Conservation (phyloP, 2,113 vertebrate genomes). For the Tyrannus savana region DNA sequence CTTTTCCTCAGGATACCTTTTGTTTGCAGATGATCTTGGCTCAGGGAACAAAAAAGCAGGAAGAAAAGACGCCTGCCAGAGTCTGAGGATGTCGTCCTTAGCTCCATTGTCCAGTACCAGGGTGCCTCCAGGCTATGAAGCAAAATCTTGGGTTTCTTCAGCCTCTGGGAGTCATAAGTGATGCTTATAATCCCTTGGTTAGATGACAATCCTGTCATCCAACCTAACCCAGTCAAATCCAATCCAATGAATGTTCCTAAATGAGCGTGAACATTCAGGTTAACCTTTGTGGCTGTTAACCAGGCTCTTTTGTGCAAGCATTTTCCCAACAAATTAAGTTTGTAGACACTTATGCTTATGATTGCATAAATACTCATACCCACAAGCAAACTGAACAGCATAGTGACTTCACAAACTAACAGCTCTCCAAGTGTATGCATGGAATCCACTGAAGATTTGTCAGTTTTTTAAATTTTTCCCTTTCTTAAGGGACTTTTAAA, state of each 20-base stretch:
- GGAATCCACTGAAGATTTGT: neutral
- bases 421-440: neutral
- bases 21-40: neutral
- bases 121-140: neutral
- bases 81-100: neutral
- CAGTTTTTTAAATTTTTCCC: rapidly evolving
- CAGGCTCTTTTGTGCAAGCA: rapidly evolving
- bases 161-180: neutral
- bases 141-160: neutral
- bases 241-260: neutral
- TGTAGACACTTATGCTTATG: neutral
- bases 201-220: neutral
- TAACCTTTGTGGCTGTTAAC: rapidly evolving
- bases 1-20: neutral
- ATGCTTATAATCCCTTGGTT: neutral
- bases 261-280: neutral
- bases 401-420: neutral
- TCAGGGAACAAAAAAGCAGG: neutral
- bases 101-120: neutral
- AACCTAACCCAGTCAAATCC: neutral
- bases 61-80: neutral
- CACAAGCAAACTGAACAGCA: neutral
- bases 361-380: neutral
- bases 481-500: neutral
- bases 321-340: neutral